These are phyloP conservation scores for Apolygus lucorum DNA, from an alignment of 1,140 invertebrate genomes.

Conservation along the genomic window DNA sequence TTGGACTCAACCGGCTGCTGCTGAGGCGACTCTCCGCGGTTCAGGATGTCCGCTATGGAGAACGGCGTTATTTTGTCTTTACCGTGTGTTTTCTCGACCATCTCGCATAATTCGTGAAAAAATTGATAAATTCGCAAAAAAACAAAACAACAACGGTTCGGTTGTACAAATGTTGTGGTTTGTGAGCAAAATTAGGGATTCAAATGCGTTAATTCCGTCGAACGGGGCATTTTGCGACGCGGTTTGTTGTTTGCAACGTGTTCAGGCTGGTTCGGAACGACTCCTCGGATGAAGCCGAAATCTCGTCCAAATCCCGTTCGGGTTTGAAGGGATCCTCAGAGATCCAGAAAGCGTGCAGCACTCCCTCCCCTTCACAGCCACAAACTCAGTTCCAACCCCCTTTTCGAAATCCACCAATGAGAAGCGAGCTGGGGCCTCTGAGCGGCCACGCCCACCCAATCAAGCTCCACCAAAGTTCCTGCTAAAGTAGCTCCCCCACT, in stretches of 20 bases:
- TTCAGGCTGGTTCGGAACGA: too few relatives aligned
- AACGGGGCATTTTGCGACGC: too few relatives aligned
- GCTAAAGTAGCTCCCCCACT: background rate
- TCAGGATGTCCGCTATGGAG: constrained; percentile 16
- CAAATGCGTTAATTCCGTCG: too few relatives aligned
- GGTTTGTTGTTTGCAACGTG: too few relatives aligned
- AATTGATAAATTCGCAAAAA: too few relatives aligned
- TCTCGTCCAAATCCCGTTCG: too few relatives aligned
- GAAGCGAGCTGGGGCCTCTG: background rate
- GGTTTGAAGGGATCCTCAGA: too few relatives aligned
- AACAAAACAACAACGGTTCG: too few relatives aligned
- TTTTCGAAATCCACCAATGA: background rate
- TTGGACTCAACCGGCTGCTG: background rate
- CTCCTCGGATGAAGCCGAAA: too few relatives aligned
- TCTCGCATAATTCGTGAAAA: constrained; percentile 15
- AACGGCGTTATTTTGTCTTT: constrained; percentile 19
- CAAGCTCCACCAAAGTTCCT: background rate
- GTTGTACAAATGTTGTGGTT: too few relatives aligned
- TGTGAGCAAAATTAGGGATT: too few relatives aligned
- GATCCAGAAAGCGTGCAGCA: background rate
- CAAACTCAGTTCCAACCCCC: background rate
- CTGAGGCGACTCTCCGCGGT: background rate
- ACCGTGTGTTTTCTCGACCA: constrained; percentile 14
- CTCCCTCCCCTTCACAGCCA: too few relatives aligned
- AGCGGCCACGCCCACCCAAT: background rate